phyloP scores from a whole-genome alignment of 92 coral and sea anemone genomes.

The Zoanthus solanderi region DNA sequence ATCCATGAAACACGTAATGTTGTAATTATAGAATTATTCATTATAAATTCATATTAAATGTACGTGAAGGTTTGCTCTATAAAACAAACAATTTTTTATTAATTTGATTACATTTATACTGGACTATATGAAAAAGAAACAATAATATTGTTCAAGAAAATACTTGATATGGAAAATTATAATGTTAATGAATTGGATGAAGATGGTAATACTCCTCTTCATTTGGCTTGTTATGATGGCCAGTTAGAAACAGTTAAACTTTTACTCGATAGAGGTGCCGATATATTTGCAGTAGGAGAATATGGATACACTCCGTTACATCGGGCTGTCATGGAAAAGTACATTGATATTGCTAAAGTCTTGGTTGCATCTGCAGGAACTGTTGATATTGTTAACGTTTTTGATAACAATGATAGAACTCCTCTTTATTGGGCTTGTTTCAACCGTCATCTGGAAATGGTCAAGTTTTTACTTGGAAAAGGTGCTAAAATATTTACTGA shows the following conservation, averaged over 20 bases:
- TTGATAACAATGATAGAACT: neutral
- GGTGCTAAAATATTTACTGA: neutral
- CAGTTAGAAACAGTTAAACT: neutral
- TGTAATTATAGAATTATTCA: too few species aligned
- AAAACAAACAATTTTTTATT: too few species aligned
- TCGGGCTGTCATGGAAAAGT: neutral
- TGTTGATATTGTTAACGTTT: too few species aligned
- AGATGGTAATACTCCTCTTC: too few species aligned
- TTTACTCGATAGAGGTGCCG: neutral
- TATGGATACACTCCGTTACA: neutral
- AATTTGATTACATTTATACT: too few species aligned
- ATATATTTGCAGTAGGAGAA: neutral
- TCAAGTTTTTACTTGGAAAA: too few species aligned
- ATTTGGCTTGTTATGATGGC: neutral
- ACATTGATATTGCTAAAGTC: neutral
- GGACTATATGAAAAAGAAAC: too few species aligned
- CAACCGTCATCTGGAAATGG: neutral
- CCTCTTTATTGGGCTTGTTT: neutral
- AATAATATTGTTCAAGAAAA: too few species aligned
- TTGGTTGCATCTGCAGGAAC: neutral
- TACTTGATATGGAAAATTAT: too few species aligned
- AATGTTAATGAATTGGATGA: neutral
- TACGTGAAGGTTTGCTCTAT: too few species aligned
- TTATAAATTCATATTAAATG: too few species aligned
- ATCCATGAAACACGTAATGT: too few species aligned